Percentiles rank a stretch among this genome's conserved stretches.
These are phyloP conservation scores for Oncorhynchus masou DNA, from an alignment of 2,113 vertebrate species.

Conservation along the genomic window DNA sequence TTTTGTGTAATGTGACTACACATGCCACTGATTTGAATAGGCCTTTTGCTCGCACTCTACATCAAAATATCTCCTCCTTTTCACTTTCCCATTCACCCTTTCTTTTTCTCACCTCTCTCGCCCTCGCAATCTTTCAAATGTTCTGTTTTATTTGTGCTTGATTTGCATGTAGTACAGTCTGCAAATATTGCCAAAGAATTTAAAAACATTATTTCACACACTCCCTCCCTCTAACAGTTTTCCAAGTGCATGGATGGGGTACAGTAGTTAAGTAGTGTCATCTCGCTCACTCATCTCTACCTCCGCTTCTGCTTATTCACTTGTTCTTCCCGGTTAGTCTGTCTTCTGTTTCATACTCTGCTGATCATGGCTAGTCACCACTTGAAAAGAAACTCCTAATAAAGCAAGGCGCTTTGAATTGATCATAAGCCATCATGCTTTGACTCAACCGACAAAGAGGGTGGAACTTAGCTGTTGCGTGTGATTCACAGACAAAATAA, in stretches of 20 bases:
- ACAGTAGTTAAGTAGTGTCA: too few relatives aligned
- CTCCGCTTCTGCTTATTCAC: not conserved
- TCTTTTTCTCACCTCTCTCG: too few relatives aligned
- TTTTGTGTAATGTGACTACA: too few relatives aligned
- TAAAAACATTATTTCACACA: not conserved
- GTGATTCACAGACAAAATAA: conserved; percentile 34
- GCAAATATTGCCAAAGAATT: too few relatives aligned
- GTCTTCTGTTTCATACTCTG: not conserved
- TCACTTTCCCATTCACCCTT: not conserved
- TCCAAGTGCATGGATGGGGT: too few relatives aligned
- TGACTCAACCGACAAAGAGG: not conserved
- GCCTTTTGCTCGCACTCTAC: not conserved
- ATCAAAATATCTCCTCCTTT: not conserved
- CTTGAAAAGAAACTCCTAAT: conserved; percentile 9
- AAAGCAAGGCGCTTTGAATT: not conserved
- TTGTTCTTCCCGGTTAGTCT: not conserved
- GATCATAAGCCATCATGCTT: not conserved
- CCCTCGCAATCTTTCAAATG: not conserved
- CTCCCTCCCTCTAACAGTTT: not conserved
- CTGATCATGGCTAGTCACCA: not conserved
- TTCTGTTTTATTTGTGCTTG: too few relatives aligned
- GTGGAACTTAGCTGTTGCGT: conserved; percentile 9
- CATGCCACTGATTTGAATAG: too few relatives aligned
- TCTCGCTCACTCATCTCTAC: not conserved
- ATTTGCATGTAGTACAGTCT: too few relatives aligned